phyloP scores from a whole-genome alignment of 2,797 vertebrate genomes.

The Notolabrus celidotus region DNA sequence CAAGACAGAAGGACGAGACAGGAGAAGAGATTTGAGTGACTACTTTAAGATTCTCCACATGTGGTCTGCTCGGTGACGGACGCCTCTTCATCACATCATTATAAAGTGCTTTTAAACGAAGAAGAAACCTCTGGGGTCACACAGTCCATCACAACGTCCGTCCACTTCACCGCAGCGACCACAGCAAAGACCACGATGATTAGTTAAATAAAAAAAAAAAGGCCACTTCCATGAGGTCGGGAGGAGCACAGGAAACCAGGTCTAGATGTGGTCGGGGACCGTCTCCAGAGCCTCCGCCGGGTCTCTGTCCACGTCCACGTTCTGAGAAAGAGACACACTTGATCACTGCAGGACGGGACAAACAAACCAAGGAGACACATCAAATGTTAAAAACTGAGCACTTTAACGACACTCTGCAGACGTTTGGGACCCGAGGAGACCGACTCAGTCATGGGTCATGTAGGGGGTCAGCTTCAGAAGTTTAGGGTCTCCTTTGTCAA shows the following conservation, averaged over 20 bases:
- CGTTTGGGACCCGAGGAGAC: too few relatives aligned
- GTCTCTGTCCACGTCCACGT: slow-evolving; percentile 85
- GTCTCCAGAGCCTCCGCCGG: slow-evolving; percentile 83
- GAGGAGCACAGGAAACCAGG: not conserved
- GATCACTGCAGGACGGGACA: too few relatives aligned
- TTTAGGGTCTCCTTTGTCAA: too few relatives aligned
- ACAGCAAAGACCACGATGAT: slow-evolving; percentile 4
- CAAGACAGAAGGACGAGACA: not conserved
- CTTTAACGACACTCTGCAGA: too few relatives aligned
- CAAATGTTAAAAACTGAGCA: too few relatives aligned
- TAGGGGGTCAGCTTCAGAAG: too few relatives aligned
- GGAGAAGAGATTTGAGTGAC: not conserved
- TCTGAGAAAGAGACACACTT: slow-evolving; percentile 67
- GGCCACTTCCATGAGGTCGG: slow-evolving; percentile 31
- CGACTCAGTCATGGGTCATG: too few relatives aligned
- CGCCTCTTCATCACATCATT: slow-evolving; percentile 11
- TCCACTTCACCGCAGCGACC: slow-evolving; percentile 6
- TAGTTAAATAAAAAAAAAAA: slow-evolving; percentile 24
- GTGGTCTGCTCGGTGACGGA: not conserved
- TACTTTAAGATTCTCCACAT: not conserved
- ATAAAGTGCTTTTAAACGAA: slow-evolving; percentile 56
- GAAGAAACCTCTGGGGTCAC: slow-evolving; percentile 4
- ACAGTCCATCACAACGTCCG: not conserved
- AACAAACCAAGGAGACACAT: too few relatives aligned
- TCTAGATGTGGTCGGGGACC: slow-evolving; percentile 79